Conservation (phyloP, 2,888 invertebrate genomes). For the Pyrocoelia pectoralis region DNA sequence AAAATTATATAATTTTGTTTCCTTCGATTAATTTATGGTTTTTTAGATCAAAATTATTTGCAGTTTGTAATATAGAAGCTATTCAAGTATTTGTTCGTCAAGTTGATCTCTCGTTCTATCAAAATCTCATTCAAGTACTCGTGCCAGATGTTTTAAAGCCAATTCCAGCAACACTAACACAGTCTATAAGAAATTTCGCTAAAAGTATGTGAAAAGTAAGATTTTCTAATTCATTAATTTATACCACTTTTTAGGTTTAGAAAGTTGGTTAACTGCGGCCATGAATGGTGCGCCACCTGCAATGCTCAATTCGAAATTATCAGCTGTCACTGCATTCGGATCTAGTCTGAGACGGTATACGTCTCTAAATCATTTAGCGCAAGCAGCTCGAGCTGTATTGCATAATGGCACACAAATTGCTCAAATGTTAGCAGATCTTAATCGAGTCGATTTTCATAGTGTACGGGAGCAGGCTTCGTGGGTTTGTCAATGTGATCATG, state of each 20-base stretch:
- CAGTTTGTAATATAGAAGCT: conserved; percentile 73
- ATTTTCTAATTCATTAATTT: conserved; percentile 1
- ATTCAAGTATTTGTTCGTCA: conserved; percentile 81
- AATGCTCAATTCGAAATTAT: conserved; percentile 82
- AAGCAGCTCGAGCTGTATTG: conserved; percentile 92
- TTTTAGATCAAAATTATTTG: conserved; percentile 70
- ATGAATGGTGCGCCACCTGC: conserved; percentile 84
- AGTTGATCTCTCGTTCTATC: conserved; percentile 93
- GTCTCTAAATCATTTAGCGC: conserved; percentile 94
- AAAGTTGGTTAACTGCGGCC: conserved; percentile 86
- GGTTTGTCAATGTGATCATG: conserved; percentile 96
- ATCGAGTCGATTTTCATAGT: conserved; percentile 97
- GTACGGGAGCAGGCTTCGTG: conserved; percentile 94
- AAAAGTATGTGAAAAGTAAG: conserved; percentile 67
- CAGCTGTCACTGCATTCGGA: conserved; percentile 89
- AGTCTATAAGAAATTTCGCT: conserved; percentile 91
- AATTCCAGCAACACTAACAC: conserved; percentile 93
- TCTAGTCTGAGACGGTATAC: conserved; percentile 96
- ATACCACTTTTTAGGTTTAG: conserved; percentile 67
- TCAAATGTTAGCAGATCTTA: conserved; percentile 96
- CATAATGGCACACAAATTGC: conserved; percentile 94
- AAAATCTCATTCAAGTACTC: conserved; percentile 93
- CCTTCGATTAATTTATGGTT: conserved; percentile 8
- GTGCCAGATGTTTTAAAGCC: conserved; percentile 96
- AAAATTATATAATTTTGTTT: conserved; percentile 34